These are phyloP conservation scores for Chloroceryle amazona DNA, from an alignment of 2,797 vertebrate genomes.

Conservation along the genomic window DNA sequence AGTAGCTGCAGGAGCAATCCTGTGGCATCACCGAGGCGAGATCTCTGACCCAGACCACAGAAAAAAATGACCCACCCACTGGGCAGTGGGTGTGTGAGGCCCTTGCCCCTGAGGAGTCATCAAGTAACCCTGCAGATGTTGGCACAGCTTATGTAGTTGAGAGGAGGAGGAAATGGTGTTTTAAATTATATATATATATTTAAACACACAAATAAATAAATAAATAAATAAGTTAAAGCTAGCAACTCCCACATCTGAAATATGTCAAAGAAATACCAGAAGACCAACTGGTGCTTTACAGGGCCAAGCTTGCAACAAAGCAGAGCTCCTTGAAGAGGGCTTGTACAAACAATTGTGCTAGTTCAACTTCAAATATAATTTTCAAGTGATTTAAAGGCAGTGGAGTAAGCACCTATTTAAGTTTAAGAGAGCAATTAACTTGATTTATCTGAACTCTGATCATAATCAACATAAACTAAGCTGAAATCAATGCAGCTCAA, in stretches of 20 bases:
- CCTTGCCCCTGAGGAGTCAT: background rate
- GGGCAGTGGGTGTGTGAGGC: background rate
- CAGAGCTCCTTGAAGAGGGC: background rate
- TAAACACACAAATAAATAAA: too few species aligned
- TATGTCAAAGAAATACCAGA: background rate
- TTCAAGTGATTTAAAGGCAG: background rate
- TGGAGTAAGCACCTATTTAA: background rate
- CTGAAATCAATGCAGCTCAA: background rate
- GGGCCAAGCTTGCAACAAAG: background rate
- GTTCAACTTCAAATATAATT: background rate
- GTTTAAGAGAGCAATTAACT: background rate
- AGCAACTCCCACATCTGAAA: background rate
- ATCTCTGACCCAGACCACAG: background rate
- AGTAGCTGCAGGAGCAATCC: background rate
- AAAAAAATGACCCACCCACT: background rate
- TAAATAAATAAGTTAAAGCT: background rate
- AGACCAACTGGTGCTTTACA: background rate
- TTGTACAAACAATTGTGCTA: background rate
- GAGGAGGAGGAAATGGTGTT: background rate
- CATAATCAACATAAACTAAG: constrained; percentile 7
- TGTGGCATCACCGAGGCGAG: rapidly evolving
- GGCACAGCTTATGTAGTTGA: background rate
- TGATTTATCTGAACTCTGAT: constrained; percentile 19
- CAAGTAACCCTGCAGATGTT: background rate
- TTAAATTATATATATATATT: background rate